Base-by-base conservation (phyloP, 2,888 invertebrate species). In the Cheilosia grossa region DNA sequence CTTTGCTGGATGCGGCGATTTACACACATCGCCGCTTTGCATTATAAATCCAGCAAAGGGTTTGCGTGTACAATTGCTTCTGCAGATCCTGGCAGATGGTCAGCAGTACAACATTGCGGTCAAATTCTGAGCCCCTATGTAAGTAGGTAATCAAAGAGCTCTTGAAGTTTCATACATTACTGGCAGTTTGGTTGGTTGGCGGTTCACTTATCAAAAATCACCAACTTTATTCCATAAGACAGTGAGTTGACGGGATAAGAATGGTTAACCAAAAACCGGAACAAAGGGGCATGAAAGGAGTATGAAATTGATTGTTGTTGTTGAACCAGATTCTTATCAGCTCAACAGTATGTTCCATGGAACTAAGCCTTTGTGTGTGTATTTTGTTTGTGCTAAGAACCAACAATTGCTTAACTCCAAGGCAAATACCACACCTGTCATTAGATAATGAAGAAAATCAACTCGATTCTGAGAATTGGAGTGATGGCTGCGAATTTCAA, bases 261-360 rank as follows among this genome's bases (percentile, higher is more conserved):
- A 30, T 51, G 49, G 10, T 51, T 24, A 44, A 40, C 4, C 63
- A 30, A 63, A 27, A 61, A 82, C 67, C 49, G 63, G 61, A 78
- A 82, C 73, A 64, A 58, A 63, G 64, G 69, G 79, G 82, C 79
- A 74, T n/a, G n/a, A n/a, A n/a, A n/a, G n/a, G n/a, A n/a, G 49
- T 66, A 44, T 24, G 42, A 66, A 47, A 66, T 37, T 19, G 33
- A 66, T 40, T 63, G 49, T 47, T 66, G 49, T 47, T 66, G 58
- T 75, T 70, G 53, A 69, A 59, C 63, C 64, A 83, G 82, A 83
- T 83, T 64, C 73, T 83, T 83, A 83, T 83, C 79, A 83, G 73
- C 56, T 49, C 42, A 10, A 17, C 42, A 37, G 24, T 66, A 58
- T 17, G 44, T 74, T 78, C 49, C 40, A 27, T 56, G 51, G 69